Evolutionary conservation across 2,113 vertebrate species (phyloP).

Genomic region (Hippoglossus stenolepis): DNA sequence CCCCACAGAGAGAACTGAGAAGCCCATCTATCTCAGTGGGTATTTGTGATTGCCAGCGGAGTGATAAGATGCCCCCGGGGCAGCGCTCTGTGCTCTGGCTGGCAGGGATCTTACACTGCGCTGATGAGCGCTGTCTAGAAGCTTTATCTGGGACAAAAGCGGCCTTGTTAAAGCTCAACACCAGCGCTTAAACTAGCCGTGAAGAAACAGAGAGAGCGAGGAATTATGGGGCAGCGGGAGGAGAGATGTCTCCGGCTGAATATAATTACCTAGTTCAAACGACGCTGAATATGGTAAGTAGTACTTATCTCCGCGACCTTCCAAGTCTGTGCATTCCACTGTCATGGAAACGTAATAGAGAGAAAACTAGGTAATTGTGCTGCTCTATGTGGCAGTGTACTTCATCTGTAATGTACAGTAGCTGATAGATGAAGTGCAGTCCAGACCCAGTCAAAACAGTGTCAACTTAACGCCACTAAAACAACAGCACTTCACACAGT

Average conservation of each 20-base stretch:
- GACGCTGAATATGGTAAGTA: constrained; percentile 73
- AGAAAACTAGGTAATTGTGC: constrained; percentile 42
- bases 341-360: constrained; percentile 68
- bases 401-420: constrained; percentile 23
- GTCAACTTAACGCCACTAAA: neutral
- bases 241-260: constrained; percentile 63
- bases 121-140: constrained; percentile 70
- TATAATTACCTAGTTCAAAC: constrained; percentile 75
- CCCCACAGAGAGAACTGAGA: constrained; percentile 66
- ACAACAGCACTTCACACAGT: constrained; percentile 1
- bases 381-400: neutral
- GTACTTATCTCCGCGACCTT: constrained; percentile 74
- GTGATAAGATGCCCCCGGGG: constrained; percentile 75
- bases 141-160: constrained; percentile 75
- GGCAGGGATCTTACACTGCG: constrained; percentile 65
- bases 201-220: constrained; percentile 58
- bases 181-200: constrained; percentile 65
- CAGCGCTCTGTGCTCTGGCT: constrained; percentile 63
- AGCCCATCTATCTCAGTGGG: constrained; percentile 69
- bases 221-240: constrained; percentile 45
- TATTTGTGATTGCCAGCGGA: constrained; percentile 72
- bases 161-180: constrained; percentile 73
- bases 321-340: constrained; percentile 52
- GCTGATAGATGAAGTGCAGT: neutral
- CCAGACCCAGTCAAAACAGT: constrained; percentile 11